Conservation (phyloP, 2,888 invertebrate species). For the Hydrotaea diabolus region DNA sequence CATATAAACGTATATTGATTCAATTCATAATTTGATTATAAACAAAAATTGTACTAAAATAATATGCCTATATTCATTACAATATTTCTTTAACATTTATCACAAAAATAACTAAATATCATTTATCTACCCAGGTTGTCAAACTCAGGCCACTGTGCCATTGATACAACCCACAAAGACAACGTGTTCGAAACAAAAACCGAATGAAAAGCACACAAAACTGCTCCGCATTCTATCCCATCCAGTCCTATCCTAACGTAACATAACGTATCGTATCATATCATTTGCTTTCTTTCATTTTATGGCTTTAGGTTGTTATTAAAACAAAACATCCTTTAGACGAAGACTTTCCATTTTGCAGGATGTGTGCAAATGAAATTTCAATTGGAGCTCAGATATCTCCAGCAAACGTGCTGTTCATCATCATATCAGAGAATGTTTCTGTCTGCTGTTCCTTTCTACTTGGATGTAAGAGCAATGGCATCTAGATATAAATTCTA, state of each 20-base stretch:
- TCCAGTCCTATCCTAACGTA: too few relatives aligned
- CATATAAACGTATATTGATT: too few relatives aligned
- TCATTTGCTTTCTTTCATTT: slow-evolving; percentile 35
- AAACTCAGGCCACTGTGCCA: neutral
- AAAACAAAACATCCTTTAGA: slow-evolving; percentile 51
- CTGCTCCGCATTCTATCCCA: neutral
- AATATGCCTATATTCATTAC: too few relatives aligned
- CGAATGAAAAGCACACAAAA: neutral
- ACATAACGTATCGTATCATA: slow-evolving; percentile 1
- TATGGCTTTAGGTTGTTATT: slow-evolving; percentile 56
- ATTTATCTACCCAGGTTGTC: too few relatives aligned
- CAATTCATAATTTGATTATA: too few relatives aligned
- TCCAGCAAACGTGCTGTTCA: slow-evolving; percentile 26
- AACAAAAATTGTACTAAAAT: too few relatives aligned
- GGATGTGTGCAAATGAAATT: slow-evolving; percentile 50
- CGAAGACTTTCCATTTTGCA: slow-evolving; percentile 13
- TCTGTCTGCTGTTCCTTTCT: neutral
- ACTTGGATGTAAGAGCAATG: neutral
- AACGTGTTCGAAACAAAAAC: neutral
- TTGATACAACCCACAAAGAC: neutral
- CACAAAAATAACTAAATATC: too few relatives aligned
- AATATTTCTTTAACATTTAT: too few relatives aligned
- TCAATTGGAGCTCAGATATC: slow-evolving; percentile 16
- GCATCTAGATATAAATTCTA: neutral
- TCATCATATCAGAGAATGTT: slow-evolving; percentile 22